Base-by-base conservation (phyloP, 2,113 vertebrate species). In the Seriola aureovittata region DNA sequence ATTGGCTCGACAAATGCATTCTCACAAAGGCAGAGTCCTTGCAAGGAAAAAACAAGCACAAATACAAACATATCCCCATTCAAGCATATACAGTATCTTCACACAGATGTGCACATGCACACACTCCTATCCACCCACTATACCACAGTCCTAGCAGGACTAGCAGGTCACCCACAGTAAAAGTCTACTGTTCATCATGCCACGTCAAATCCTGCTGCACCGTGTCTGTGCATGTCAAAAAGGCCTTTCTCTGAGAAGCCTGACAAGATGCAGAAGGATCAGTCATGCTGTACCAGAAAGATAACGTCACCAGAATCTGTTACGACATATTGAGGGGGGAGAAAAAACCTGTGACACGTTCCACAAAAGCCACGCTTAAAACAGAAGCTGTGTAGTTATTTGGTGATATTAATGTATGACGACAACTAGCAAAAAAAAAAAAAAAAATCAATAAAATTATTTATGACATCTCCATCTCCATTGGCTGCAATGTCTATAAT, bases 211-310 rank as follows among this genome's bases (percentile, higher is more conserved):
- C 74, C 79, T 76, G 78, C 86, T 38, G 82, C 84, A 80, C 69
- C 25, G 42, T 52, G 69, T 82, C 86, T 84, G 62, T 89, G 85
- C 89, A 82, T 84, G 89, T 89, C 89, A 90, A 78, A 88, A 64
- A 86, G 83, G 54, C 86, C 77, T 82, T 77, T 75, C 69, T 84
- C 55, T 63, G 70, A 87, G 70, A 67, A 67, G 83, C 58, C 73
- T 92, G 92, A 93, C 93, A 88, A 88, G 82, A 92, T 71, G 84
- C 91, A 92, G 91, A 92, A 89, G 93, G 91, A 90, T 92, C 89
- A 82, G 93, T 91, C 90, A 90, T 62, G 79, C 88, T 86, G 89
- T 74, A 87, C 78, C 46, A 64, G 80, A 84, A 91, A 91, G 89
- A 93, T 92, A 92, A 92, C 73, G 82, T 92, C 87, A 93, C 87